Conservation (phyloP, 1,140 invertebrate species). For the Akabosia matsudoensis region DNA sequence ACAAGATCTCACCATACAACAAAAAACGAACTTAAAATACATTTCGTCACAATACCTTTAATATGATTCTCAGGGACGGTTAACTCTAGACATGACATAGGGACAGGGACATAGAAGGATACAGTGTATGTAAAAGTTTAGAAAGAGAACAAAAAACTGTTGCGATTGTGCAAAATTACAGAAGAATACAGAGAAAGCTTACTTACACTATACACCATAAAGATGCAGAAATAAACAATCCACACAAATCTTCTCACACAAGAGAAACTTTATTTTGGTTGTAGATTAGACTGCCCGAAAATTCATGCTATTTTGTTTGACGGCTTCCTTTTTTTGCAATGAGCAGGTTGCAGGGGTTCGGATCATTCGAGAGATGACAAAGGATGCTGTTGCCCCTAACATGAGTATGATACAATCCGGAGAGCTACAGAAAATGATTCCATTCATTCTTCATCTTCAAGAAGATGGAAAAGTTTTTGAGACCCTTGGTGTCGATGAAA, state of each 20-base stretch:
- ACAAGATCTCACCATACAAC: too few relatives aligned
- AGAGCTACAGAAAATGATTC: conserved; percentile 25
- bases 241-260: not conserved
- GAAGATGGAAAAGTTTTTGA: conserved; percentile 24
- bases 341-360: conserved; percentile 10
- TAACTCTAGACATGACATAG: too few relatives aligned
- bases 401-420: conserved; percentile 8
- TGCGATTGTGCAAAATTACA: too few relatives aligned
- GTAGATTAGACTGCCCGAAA: too few relatives aligned
- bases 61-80: too few relatives aligned
- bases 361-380: conserved; percentile 15
- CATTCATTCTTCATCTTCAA: conserved; percentile 6
- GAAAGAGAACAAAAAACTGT: too few relatives aligned
- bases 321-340: not conserved
- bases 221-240: not conserved
- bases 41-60: too few relatives aligned
- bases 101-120: too few relatives aligned
- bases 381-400: conserved; percentile 5
- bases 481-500: conserved; percentile 20
- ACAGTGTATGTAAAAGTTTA: too few relatives aligned
- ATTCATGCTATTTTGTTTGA: too few relatives aligned
- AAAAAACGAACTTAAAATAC: too few relatives aligned
- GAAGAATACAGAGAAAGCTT: not conserved
- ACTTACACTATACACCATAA: too few relatives aligned
- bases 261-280: not conserved